phyloP scores from a whole-genome alignment of 2,888 invertebrate species.

The Torymus auratus region DNA sequence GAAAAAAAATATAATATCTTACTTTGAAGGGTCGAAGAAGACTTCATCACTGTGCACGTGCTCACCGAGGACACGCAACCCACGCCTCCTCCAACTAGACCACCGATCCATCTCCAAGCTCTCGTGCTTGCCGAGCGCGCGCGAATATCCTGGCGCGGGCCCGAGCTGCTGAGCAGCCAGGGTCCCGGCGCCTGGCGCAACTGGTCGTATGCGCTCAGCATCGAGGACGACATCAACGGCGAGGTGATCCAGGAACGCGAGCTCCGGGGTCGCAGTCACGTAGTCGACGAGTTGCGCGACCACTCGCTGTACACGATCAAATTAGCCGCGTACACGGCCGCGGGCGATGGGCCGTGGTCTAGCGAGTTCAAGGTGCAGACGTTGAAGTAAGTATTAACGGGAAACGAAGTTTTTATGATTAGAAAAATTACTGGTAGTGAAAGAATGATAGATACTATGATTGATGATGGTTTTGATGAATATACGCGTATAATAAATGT shows the following conservation, averaged over 20 bases:
- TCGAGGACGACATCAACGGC: slow-evolving; percentile 79
- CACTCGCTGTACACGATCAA: slow-evolving; percentile 87
- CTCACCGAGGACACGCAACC: slow-evolving; percentile 83
- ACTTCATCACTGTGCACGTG: slow-evolving; percentile 78
- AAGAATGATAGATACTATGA: no score
- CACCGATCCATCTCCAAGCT: slow-evolving; percentile 88
- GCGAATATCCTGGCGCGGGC: slow-evolving; percentile 89
- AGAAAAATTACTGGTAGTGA: no score
- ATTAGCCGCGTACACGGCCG: slow-evolving; percentile 87
- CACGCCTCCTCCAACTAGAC: slow-evolving; percentile 86
- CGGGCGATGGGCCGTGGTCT: slow-evolving; percentile 89
- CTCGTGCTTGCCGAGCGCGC: slow-evolving; percentile 87
- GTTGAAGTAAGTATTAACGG: slow-evolving; percentile 75
- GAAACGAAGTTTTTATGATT: no score
- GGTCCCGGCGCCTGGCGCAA: slow-evolving; percentile 81
- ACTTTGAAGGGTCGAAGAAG: slow-evolving; percentile 73
- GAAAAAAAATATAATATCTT: not conserved
- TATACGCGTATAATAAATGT: no score
- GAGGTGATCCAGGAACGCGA: slow-evolving; percentile 75
- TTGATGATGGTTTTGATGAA: no score
- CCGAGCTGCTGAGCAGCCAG: slow-evolving; percentile 86
- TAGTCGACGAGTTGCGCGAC: slow-evolving; percentile 84
- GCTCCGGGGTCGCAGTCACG: slow-evolving; percentile 81
- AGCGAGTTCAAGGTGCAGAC: slow-evolving; percentile 86
- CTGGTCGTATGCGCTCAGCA: slow-evolving; percentile 88